A percentile compares a stretch with the other conserved stretches of the same genome.
Evolutionary conservation across 37 sponge, comb jelly and placozoan species (phyloP).

Genomic region (Chondrilla cf. caribensis): DNA sequence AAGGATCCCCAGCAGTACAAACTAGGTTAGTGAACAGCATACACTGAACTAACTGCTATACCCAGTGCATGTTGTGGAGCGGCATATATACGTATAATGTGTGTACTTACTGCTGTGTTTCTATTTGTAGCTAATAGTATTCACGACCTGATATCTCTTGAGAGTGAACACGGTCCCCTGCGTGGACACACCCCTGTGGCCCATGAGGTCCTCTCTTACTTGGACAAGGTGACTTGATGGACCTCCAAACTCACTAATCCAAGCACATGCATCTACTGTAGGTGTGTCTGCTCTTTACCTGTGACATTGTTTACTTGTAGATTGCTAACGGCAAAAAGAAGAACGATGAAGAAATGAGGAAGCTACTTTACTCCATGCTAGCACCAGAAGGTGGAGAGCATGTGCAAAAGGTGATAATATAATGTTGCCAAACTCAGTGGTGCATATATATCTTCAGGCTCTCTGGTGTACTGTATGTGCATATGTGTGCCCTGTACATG

Average conservation of each 20-base stretch:
- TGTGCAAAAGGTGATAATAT: slow-evolving; percentile 48
- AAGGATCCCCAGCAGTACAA: slow-evolving; percentile 22
- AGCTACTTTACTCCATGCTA: slow-evolving; percentile 42
- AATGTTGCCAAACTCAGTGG: no score
- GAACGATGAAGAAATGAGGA: slow-evolving; percentile 36
- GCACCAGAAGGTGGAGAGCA: slow-evolving; percentile 17
- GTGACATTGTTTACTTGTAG: not conserved
- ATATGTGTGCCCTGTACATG: no score
- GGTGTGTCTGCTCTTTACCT: no score
- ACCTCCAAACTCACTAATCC: no score
- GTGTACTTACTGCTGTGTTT: not conserved
- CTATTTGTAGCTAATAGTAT: slow-evolving; percentile 14
- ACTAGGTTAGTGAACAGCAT: slow-evolving; percentile 18
- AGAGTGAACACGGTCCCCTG: slow-evolving; percentile 34
- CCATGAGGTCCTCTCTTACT: slow-evolving; percentile 22
- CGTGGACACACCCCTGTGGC: slow-evolving; percentile 31
- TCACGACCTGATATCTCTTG: slow-evolving; percentile 33
- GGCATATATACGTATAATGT: no score
- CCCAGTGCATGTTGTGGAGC: no score
- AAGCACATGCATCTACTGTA: no score
- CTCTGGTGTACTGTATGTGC: no score
- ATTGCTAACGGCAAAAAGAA: not conserved
- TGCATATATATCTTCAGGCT: not conserved
- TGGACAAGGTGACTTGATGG: slow-evolving; percentile 39
- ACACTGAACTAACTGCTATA: no score